Evolutionary conservation across 2,888 invertebrate genomes (phyloP), one percentile per base, ranked within the genome.

Genomic region (Digitonthophagus gazella): DNA sequence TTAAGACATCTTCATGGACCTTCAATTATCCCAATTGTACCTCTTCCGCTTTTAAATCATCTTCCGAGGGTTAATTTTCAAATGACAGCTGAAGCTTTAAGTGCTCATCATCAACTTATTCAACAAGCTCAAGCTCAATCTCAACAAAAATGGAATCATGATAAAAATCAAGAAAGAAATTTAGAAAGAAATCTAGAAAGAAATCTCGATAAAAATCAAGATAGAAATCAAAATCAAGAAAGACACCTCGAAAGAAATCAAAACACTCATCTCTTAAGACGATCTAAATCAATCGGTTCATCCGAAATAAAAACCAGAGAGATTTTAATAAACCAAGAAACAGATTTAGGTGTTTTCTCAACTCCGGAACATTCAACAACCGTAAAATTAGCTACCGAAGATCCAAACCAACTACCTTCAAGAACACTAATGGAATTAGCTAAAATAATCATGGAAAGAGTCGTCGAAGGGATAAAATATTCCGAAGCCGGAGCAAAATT

Each of bases 381-480:
- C 74, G 86, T 94, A 70, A 89, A 91, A 76, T 89, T 90, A 77
- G 93, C 94, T 28, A 84, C 92, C 67, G 91, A 93, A 81, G 93
- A 94, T 83, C 94, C 95, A 1, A 93, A 93, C 83, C 88, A 90
- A 68, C 85, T 94, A 68, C 87, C 88, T 71, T 88, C 90, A 0
- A 85, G 91, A 71, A 89, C 90, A 11, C 85, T 95, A 69, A 95
- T 95, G 94, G 93, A 94, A 81, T 85, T 95, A 67, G 94, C 95
- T 61, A 90, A 91, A 67, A 91, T 91, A 78, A 88, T 95, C 74
- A 88, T 95, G 82, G 90, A 91, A 69, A 90, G 93, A 76, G 91
- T 92, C 14, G 90, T 93, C 73, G 93, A 94, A 82, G 91, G 92
- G 3, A 82, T 83, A 58, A 87, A 91, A 65, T 93, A 91, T 83